Conservation (phyloP, 2,888 invertebrate genomes). For the Ligdia adustata region DNA sequence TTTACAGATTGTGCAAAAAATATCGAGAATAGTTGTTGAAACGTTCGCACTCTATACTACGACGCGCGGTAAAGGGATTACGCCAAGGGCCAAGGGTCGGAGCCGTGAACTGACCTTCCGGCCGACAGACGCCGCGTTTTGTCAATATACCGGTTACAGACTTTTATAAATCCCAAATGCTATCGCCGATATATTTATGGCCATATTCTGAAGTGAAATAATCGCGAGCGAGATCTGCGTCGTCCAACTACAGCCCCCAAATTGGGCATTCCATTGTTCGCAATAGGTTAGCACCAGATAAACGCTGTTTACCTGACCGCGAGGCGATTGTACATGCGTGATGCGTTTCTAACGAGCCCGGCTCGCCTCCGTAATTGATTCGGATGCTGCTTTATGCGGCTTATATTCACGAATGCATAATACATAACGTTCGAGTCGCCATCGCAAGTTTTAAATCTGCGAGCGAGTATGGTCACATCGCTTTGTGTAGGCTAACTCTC, state of each 20-base stretch:
- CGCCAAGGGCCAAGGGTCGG: slow-evolving; percentile 62
- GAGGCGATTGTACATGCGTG: slow-evolving; percentile 81
- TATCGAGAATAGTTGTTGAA: slow-evolving; percentile 40
- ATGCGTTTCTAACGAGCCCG: slow-evolving; percentile 82
- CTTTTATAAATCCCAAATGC: slow-evolving; percentile 25
- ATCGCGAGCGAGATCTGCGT: slow-evolving; percentile 52
- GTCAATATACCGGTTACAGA: slow-evolving; percentile 34
- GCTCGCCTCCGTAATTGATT: slow-evolving; percentile 77
- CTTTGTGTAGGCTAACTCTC: slow-evolving; percentile 46
- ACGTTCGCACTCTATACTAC: slow-evolving; percentile 50
- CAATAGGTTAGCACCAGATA: slow-evolving; percentile 77
- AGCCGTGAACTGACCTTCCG: slow-evolving; percentile 69
- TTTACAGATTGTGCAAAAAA: slow-evolving; percentile 37
- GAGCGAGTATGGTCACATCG: slow-evolving; percentile 47
- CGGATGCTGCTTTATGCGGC: slow-evolving; percentile 77
- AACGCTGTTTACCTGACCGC: slow-evolving; percentile 71
- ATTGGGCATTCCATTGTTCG: slow-evolving; percentile 78
- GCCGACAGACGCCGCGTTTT: slow-evolving; percentile 47
- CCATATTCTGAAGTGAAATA: slow-evolving; percentile 36
- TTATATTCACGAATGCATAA: slow-evolving; percentile 83
- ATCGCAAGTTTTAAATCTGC: slow-evolving; percentile 57
- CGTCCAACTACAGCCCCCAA: slow-evolving; percentile 59
- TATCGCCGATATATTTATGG: slow-evolving; percentile 36
- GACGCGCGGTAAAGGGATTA: slow-evolving; percentile 69
- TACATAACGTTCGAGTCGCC: slow-evolving; percentile 67